Evolutionary conservation across 2,888 invertebrate genomes (phyloP), one percentile per base, ranked within the genome.

Genomic region (Portevinia maculata): DNA sequence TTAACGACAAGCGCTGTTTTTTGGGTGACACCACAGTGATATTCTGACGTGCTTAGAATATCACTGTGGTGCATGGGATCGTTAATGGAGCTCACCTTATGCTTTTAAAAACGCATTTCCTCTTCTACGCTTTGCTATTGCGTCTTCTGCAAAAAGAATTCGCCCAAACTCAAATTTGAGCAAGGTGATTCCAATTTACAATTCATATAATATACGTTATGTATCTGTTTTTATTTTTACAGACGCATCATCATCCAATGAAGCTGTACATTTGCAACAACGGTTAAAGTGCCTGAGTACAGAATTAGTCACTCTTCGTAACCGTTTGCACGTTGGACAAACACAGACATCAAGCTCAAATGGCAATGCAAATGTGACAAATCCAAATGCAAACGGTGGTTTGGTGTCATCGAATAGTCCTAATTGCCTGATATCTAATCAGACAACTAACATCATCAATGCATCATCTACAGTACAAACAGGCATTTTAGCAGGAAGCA

Each of bases 201-300:
- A 32, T 44, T 44, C 19, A 44, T n/a, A n/a, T n/a, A 30, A 32
- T 11, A 17, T 17, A n/a, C n/a, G n/a, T n/a, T n/a, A n/a, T n/a
- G n/a, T 39, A 24, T 24, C 2, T 4, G 0, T 39, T 50, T 32
- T 8, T 53, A 46, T 53, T 55, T 21, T 92, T 92, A 1, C 93
- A 97, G 97, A 97, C 95, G 97, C 97, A 87, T 96, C 97, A 87
- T 97, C 97, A 85, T 97, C 97, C 87, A 97, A 97, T 93, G 97
- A 97, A 93, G 97, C 97, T 86, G 97, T 97, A 88, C 97, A 97
- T 91, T 92, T 97, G 89, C 97, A 97, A 92, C 97, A 97, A 91
- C 94, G 97, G 86, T 93, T 97, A 89, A 95, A 96, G 89, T 97
- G 96, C 91, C 93, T 98, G 86, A 96, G 96, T 92, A 95, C 97